phyloP scores from a whole-genome alignment of 2,797 vertebrate genomes.

The Oreortyx pictus region DNA sequence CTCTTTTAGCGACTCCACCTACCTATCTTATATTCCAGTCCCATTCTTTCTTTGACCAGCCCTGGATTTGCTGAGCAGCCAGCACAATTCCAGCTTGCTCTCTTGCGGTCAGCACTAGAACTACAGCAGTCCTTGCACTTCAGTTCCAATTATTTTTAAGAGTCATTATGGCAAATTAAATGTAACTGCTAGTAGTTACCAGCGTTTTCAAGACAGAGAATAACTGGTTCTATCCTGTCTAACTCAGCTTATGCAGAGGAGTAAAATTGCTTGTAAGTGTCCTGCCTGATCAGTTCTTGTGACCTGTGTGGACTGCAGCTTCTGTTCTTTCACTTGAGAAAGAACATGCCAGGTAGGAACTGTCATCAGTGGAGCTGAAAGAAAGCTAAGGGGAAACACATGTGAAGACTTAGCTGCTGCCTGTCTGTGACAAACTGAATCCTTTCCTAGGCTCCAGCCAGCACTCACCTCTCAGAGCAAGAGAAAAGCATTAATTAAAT shows the following conservation, averaged over 20 bases:
- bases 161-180: not conserved
- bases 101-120: slow-evolving; percentile 49
- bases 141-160: not conserved
- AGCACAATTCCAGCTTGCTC: slow-evolving; percentile 33
- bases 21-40: not conserved
- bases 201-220: not conserved
- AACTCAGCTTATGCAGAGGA: not conserved
- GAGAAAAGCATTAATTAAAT: not conserved
- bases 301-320: too few species aligned
- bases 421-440: too few species aligned
- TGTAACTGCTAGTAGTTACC: not conserved
- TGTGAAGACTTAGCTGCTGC: not conserved
- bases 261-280: not conserved
- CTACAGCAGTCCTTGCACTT: not conserved
- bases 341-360: not conserved
- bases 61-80: not conserved
- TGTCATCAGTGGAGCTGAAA: not conserved
- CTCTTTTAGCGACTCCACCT: not conserved
- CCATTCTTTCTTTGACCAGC: not conserved
- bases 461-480: not conserved
- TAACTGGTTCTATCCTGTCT: not conserved
- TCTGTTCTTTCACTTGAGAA: not conserved
- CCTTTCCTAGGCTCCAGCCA: not conserved
- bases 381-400: not conserved
- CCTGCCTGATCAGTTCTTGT: not conserved